phyloP scores from a whole-genome alignment of 2,113 vertebrate genomes.

The Phalacrocorax pelagicus region DNA sequence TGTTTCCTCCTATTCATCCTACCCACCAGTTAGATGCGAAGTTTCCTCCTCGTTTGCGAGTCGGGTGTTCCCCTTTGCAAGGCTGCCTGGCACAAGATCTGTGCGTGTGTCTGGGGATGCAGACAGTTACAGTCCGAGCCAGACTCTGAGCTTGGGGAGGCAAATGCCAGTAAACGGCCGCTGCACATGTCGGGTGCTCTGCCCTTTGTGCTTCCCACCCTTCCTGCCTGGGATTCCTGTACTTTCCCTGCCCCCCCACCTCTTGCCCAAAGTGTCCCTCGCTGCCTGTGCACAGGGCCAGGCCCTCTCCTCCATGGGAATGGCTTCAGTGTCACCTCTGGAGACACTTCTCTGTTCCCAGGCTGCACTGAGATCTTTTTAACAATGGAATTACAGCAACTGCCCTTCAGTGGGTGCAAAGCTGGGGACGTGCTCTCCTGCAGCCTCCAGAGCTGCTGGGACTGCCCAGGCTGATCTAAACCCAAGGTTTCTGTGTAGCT shows the following conservation, averaged over 20 bases:
- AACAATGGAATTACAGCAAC: neutral
- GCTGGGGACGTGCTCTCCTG: neutral
- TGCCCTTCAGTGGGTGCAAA: neutral
- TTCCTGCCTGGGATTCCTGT: neutral
- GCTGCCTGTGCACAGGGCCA: too few relatives aligned
- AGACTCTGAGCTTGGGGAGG: neutral
- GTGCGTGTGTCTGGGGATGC: neutral
- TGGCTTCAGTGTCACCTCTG: neutral
- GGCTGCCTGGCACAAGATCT: neutral
- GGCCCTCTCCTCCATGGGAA: neutral
- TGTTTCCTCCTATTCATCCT: neutral
- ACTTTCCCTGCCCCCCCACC: neutral
- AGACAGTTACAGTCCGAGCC: neutral
- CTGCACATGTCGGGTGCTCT: neutral
- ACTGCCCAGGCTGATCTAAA: neutral
- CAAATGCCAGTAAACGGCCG: neutral
- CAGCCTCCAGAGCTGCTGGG: neutral
- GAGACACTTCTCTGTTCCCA: accelerated
- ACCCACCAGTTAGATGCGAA: neutral
- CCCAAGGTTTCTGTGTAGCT: neutral
- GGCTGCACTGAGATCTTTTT: neutral
- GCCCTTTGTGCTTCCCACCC: neutral
- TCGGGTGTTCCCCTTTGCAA: neutral
- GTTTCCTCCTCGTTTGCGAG: accelerated
- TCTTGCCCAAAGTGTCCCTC: neutral